A percentile compares a stretch with the other conserved stretches of the same genome.
These are phyloP conservation scores for Drosophila austrosaltans DNA, from an alignment of 2,888 invertebrate genomes.

Conservation along the genomic window DNA sequence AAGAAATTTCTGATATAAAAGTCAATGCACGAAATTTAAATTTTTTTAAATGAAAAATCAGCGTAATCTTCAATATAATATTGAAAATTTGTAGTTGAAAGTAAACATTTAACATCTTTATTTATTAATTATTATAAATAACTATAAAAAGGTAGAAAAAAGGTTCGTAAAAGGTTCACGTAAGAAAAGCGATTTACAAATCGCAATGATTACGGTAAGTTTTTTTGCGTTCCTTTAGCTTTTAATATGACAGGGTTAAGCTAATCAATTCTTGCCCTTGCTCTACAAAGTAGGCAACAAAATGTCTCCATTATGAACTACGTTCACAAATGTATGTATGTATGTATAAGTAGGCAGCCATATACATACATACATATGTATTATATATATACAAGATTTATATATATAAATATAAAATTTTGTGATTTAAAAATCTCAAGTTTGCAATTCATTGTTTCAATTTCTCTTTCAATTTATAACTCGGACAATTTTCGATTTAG, in stretches of 20 bases:
- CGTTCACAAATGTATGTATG: no score
- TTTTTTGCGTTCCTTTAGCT: no score
- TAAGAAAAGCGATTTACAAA: no score
- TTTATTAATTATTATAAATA: no score
- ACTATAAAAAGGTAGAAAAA: no score
- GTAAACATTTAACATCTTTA: no score
- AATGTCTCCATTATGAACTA: not conserved
- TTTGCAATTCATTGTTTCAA: constrained; percentile 3
- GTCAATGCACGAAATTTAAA: constrained; percentile 1
- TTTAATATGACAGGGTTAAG: not conserved
- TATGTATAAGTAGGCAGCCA: no score
- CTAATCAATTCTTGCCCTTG: not conserved
- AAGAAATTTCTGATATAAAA: not conserved
- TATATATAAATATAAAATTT: not conserved
- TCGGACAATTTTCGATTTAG: constrained; percentile 12
- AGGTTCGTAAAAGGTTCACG: no score
- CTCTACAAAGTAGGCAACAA: not conserved
- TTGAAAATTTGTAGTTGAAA: no score
- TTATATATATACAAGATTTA: no score
- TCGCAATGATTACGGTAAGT: no score
- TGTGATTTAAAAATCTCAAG: constrained; percentile 2
- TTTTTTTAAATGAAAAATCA: not conserved
- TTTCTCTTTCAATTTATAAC: constrained; percentile 10
- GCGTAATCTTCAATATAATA: not conserved
- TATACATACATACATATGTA: no score